Percentiles rank a stretch among this genome's conserved stretches.
phyloP scores from a whole-genome alignment of 2,888 invertebrate species.

The Acronicta psi region DNA sequence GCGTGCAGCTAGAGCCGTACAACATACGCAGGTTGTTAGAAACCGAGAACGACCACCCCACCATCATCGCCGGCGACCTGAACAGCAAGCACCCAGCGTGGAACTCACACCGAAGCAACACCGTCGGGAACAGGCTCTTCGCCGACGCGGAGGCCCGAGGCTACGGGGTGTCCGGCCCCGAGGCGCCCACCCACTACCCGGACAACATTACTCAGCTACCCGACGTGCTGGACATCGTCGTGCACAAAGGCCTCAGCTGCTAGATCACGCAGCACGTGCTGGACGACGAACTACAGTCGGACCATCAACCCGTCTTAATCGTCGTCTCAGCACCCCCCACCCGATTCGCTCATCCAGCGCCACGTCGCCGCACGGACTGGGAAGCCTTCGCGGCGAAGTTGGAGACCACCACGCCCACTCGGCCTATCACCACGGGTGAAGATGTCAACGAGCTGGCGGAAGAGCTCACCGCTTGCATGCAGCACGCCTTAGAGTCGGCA shows the following conservation, averaged over 20 bases:
- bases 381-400: background rate
- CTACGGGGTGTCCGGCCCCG: conserved; percentile 7
- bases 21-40: background rate
- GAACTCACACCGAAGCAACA: background rate
- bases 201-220: background rate
- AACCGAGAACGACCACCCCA: background rate
- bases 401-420: background rate
- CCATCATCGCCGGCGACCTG: conserved; percentile 7
- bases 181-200: background rate
- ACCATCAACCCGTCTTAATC: background rate
- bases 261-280: background rate
- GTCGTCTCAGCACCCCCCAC: background rate
- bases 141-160: conserved; percentile 4
- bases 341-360: background rate
- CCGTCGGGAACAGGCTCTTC: conserved; percentile 7
- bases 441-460: conserved; percentile 11
- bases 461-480: conserved; percentile 24
- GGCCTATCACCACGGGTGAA: background rate
- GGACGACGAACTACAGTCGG: background rate
- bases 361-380: background rate
- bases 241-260: background rate
- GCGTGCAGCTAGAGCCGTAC: background rate
- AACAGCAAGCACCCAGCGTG: conserved; percentile 21
- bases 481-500: background rate
- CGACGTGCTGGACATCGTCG: conserved; percentile 3